Conservation (phyloP, 92 coral and sea anemone genomes). For the Galaxea fascicularis region DNA sequence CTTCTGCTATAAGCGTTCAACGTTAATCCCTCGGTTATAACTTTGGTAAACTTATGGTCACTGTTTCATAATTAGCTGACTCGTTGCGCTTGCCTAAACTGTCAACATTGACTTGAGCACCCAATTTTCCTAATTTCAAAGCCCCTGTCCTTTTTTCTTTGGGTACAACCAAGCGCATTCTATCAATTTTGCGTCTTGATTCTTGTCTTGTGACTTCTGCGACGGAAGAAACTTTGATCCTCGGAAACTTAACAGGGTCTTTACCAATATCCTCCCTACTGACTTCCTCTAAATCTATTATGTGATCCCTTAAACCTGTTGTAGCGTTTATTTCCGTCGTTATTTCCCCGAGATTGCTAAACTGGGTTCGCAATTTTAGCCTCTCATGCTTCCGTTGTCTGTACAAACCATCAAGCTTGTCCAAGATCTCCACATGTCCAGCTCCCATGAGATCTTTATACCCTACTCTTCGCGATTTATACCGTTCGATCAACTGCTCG, state of each 20-base stretch:
- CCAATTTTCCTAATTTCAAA: slow-evolving; percentile 5
- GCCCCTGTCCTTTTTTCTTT: slow-evolving; percentile 31
- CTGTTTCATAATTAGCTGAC: slow-evolving; percentile 21
- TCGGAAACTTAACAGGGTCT: slow-evolving; percentile 40
- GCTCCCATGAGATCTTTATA: slow-evolving; percentile 63
- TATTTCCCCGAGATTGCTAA: slow-evolving; percentile 47
- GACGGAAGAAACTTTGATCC: slow-evolving; percentile 41
- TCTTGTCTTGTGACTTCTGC: slow-evolving; percentile 19
- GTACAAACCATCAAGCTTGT: slow-evolving; percentile 76
- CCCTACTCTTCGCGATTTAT: slow-evolving; percentile 64
- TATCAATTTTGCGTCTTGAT: slow-evolving; percentile 36
- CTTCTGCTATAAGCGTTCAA: neutral
- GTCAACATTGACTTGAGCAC: neutral
- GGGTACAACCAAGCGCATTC: slow-evolving; percentile 34
- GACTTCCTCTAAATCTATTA: slow-evolving; percentile 28
- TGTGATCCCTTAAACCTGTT: slow-evolving; percentile 35
- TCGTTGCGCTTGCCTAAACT: neutral
- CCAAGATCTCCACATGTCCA: slow-evolving; percentile 59
- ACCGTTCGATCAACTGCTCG: slow-evolving; percentile 70
- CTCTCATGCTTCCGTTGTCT: slow-evolving; percentile 64
- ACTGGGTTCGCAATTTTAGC: slow-evolving; percentile 13
- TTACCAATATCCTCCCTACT: slow-evolving; percentile 10
- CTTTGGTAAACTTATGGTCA: slow-evolving; percentile 4
- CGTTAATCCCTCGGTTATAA: neutral
- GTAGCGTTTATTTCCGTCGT: slow-evolving; percentile 36